Evolutionary conservation across 1,140 invertebrate genomes (phyloP), one percentile per base, ranked within the genome.

Genomic region (Zaprionus africanus): DNA sequence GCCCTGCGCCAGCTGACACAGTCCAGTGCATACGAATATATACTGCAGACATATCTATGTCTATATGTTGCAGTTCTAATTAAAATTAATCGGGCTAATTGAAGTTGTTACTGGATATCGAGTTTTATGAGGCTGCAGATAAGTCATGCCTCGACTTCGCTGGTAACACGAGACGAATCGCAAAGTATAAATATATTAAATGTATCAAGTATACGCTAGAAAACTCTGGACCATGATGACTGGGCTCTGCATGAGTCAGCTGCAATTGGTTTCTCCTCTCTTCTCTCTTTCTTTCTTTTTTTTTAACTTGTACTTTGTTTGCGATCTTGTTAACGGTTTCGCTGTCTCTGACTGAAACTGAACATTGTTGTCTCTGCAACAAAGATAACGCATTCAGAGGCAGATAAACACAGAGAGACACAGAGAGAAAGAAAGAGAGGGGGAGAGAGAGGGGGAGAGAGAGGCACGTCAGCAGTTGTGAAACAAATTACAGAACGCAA

Each of bases 301-400:
- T 70, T 17, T n/a, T 22, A 46, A 12, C 61, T 19, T 56, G 36
- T 38, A 41, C 13, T 59, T 53, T 53, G 56, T 74, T 74, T 68
- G 71, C 71, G n/a, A 57, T 67, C 71, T 60, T 61, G 58, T 49
- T 65, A 61, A 31, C 63, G n/a, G 46, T 59, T 46, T 43, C n/a
- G 38, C 51, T 61, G 61, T 43, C 57, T 78, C 46, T 49, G 4
- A 59, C 46, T 38, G 22, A 65, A 69, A 76, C 61, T 43, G 43
- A 54, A 76, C 72, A 71, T 54, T 67, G 64, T 67, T 15, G 17
- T 19, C 65, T 59, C 61, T 58, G 57, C 63, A 79, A 86, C 83
- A 86, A 80, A 88, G 83, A 86, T 86, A 86, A 88, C 53, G 66
- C 77, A 86, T 80, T 87, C 67, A 71, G 60, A n/a, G 41, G 41